phyloP scores from a whole-genome alignment of 2,888 invertebrate genomes.

The Eurytoma adleriae region DNA sequence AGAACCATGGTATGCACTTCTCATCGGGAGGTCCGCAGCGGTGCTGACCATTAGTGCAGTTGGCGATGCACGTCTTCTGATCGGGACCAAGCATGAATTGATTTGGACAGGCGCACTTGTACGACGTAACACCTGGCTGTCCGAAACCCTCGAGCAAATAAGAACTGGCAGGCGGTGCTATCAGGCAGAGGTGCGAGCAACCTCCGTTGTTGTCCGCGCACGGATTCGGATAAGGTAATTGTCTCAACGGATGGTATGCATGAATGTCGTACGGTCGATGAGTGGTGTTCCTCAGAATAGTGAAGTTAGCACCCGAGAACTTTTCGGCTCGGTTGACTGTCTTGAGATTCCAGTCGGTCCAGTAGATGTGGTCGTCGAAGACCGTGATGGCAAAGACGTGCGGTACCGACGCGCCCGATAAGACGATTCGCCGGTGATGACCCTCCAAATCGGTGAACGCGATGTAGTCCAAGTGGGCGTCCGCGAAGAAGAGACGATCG shows the following conservation, averaged over 20 bases:
- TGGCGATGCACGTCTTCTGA: slow-evolving; percentile 92
- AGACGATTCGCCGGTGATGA: slow-evolving; percentile 87
- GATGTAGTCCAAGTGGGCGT: slow-evolving; percentile 98
- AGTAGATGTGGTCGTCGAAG: slow-evolving; percentile 95
- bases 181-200: slow-evolving; percentile 96
- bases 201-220: slow-evolving; percentile 95
- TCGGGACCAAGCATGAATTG: slow-evolving; percentile 91
- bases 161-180: slow-evolving; percentile 89
- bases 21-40: slow-evolving; percentile 84
- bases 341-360: slow-evolving; percentile 99
- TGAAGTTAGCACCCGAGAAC: slow-evolving; percentile 88
- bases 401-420: slow-evolving; percentile 90
- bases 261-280: slow-evolving; percentile 97
- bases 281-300: slow-evolving; percentile 90
- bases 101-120: slow-evolving; percentile 95
- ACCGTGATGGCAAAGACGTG: slow-evolving; percentile 96
- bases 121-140: slow-evolving; percentile 87
- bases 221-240: slow-evolving; percentile 91
- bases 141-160: slow-evolving; percentile 88
- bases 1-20: slow-evolving; percentile 87
- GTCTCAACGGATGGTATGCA: slow-evolving; percentile 92
- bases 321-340: slow-evolving; percentile 94
- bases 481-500: slow-evolving; percentile 97
- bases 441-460: slow-evolving; percentile 97
- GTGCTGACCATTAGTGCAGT: slow-evolving; percentile 95